Evolutionary conservation across 2,888 invertebrate species (phyloP).

Genomic region (Drosophila colorata): DNA sequence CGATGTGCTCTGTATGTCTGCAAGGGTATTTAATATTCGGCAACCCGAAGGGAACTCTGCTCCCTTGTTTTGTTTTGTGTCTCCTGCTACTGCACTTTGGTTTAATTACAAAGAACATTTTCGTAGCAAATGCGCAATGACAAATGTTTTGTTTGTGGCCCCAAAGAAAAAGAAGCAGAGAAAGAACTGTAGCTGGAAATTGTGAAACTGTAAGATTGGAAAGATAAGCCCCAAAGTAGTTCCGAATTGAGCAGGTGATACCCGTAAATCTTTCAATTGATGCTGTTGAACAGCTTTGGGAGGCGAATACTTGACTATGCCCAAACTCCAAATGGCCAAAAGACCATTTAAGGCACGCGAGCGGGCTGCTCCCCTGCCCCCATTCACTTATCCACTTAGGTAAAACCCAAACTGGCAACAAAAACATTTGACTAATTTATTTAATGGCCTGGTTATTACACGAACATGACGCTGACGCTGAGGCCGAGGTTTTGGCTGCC

Average conservation of each 20-base stretch:
- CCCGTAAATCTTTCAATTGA: not conserved
- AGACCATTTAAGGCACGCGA: slow-evolving; percentile 27
- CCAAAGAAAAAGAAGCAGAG: not conserved
- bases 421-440: slow-evolving; percentile 73
- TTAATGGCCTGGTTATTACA: slow-evolving; percentile 77
- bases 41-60: not conserved
- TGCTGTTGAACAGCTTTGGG: slow-evolving; percentile 14
- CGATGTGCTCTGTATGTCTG: not conserved
- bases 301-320: slow-evolving; percentile 2
- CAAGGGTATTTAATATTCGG: slow-evolving; percentile 6
- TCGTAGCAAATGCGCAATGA: slow-evolving; percentile 26
- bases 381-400: slow-evolving; percentile 21
- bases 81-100: slow-evolving; percentile 24
- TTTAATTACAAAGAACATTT: slow-evolving; percentile 45
- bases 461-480: slow-evolving; percentile 55
- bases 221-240: slow-evolving; percentile 13
- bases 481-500: slow-evolving; percentile 11
- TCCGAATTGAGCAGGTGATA: slow-evolving; percentile 16
- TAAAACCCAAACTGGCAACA: slow-evolving; percentile 34
- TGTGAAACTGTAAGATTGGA: slow-evolving; percentile 5
- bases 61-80: slow-evolving; percentile 1
- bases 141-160: slow-evolving; percentile 37
- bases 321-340: slow-evolving; percentile 17
- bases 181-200: not conserved
- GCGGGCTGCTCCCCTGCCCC: not conserved